phyloP scores from a whole-genome alignment of 2,797 vertebrate species.

The Halcyon chelicuti region DNA sequence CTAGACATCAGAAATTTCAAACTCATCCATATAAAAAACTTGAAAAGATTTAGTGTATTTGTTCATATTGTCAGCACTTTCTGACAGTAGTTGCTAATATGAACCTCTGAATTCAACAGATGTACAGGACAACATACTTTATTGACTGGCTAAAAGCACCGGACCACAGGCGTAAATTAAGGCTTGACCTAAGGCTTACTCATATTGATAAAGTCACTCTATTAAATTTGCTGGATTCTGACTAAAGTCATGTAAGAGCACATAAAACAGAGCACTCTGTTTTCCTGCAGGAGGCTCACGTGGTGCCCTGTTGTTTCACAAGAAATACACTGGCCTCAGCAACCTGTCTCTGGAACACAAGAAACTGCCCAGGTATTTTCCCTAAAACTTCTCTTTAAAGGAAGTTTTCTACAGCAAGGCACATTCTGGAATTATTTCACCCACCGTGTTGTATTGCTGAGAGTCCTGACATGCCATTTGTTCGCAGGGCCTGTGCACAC shows the following conservation, averaged over 20 bases:
- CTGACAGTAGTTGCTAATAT: not conserved
- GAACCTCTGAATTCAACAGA: not conserved
- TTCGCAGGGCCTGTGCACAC: rapidly evolving
- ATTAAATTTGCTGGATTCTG: not conserved
- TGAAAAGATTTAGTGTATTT: not conserved
- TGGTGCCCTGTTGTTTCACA: no score
- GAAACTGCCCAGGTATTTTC: not conserved
- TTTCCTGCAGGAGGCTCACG: not conserved
- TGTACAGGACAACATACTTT: not conserved
- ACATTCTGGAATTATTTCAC: not conserved
- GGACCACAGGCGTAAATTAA: not conserved
- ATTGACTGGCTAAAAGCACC: not conserved
- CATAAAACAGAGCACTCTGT: rapidly evolving
- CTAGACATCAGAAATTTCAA: not conserved
- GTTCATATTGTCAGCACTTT: not conserved
- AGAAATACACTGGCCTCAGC: no score
- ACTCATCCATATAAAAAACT: not conserved
- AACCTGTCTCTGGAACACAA: not conserved
- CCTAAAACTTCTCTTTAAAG: not conserved
- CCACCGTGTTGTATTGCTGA: not conserved
- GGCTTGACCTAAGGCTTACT: not conserved
- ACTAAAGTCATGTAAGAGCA: not conserved
- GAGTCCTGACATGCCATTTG: rapidly evolving
- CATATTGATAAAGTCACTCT: not conserved
- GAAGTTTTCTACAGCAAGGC: not conserved